Percentiles rank a stretch among this genome's conserved stretches.
Conservation (phyloP, 2,113 vertebrate genomes). For the Ailurus styani region DNA sequence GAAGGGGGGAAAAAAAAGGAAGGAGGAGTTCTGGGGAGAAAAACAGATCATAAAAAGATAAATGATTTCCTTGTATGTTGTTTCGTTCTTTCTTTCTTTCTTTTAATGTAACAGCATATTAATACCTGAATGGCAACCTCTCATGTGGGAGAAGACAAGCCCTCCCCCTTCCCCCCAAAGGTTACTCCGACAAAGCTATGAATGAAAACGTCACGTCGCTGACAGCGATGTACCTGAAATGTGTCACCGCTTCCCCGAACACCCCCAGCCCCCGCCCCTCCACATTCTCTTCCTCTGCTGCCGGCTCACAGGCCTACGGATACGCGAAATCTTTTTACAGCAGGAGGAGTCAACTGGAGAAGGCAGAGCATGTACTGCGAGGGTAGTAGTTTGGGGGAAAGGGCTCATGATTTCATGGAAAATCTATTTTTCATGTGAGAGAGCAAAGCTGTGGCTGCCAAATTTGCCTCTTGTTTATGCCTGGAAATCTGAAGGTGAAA, state of each 20-base stretch:
- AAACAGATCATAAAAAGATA: constrained; percentile 69
- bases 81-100: constrained; percentile 11
- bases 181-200: constrained; percentile 47
- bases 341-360: neutral
- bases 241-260: constrained; percentile 32
- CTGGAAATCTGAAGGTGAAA: constrained; percentile 13
- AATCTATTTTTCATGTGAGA: constrained; percentile 65
- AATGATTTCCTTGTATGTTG: neutral
- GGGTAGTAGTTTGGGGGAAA: neutral
- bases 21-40: neutral
- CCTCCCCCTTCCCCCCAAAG: constrained; percentile 13
- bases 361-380: neutral
- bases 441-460: constrained; percentile 66
- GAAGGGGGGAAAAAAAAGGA: neutral
- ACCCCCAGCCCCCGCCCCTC: neutral
- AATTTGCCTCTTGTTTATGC: constrained; percentile 33
- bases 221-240: constrained; percentile 71
- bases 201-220: constrained; percentile 76
- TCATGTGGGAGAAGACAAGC: constrained; percentile 41
- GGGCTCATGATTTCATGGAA: constrained; percentile 53
- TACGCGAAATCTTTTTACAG: neutral
- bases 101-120: constrained; percentile 73
- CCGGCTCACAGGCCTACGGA: constrained; percentile 51
- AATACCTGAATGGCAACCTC: constrained; percentile 73
- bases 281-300: neutral